These are phyloP conservation scores for Sebastes baramenuke DNA, from an alignment of 2,797 vertebrate genomes.

Conservation along the genomic window DNA sequence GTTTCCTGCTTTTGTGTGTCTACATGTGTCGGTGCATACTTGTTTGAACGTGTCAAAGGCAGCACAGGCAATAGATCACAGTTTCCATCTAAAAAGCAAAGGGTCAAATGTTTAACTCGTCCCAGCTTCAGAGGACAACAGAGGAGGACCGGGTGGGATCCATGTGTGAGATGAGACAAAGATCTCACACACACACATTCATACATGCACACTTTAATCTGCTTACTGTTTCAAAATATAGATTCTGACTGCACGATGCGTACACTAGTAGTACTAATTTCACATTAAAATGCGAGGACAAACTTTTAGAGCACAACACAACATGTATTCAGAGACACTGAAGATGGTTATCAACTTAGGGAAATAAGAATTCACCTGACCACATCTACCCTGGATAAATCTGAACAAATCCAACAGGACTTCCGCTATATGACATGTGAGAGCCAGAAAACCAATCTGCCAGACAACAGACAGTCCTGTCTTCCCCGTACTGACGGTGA, in stretches of 20 bases:
- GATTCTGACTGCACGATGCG: background rate
- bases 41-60: constrained; percentile 56
- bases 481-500: background rate
- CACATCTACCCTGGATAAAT: background rate
- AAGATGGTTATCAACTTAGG: background rate
- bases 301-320: background rate
- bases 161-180: constrained; percentile 56
- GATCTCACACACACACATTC: background rate
- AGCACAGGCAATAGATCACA: constrained; percentile 52
- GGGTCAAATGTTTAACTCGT: constrained; percentile 61
- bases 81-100: constrained; percentile 32
- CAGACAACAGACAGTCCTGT: background rate
- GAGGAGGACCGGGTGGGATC: constrained; percentile 46
- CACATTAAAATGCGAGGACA: background rate
- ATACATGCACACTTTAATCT: background rate
- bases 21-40: constrained; percentile 6
- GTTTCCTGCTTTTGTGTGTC: background rate
- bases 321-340: background rate
- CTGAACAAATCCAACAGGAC: background rate
- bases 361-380: background rate
- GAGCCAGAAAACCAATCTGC: background rate
- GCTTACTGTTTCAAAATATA: background rate
- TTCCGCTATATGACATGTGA: background rate
- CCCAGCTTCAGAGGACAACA: constrained; percentile 51
- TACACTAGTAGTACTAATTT: background rate